Evolutionary conservation across 2,113 vertebrate genomes (phyloP).

Genomic region (Ammodytes dubius): DNA sequence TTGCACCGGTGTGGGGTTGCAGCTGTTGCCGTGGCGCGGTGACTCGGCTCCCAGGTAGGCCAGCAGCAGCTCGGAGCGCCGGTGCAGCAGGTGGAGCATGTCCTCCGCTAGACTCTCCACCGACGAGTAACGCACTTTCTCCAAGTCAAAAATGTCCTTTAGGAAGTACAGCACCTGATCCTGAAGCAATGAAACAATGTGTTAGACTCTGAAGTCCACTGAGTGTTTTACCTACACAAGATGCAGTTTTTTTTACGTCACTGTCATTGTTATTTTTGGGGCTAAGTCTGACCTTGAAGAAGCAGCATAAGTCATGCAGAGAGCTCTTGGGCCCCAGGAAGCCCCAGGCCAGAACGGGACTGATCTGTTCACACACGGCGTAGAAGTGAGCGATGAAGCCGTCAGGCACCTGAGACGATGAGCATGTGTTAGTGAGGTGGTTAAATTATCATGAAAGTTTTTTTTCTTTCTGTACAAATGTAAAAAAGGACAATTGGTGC

Average conservation of each 20-base stretch:
- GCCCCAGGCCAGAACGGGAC: slow-evolving; percentile 96
- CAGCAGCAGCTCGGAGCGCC: slow-evolving; percentile 89
- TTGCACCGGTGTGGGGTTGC: slow-evolving; percentile 61
- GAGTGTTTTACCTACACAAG: neutral
- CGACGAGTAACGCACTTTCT: slow-evolving; percentile 93
- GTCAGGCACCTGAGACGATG: slow-evolving; percentile 86
- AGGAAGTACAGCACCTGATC: slow-evolving; percentile 95
- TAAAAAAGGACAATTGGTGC: neutral
- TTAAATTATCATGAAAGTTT: too few relatives aligned
- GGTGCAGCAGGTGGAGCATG: slow-evolving; percentile 88
- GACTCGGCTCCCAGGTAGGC: slow-evolving; percentile 87
- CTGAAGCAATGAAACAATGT: slow-evolving; percentile 64
- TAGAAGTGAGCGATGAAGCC: slow-evolving; percentile 98
- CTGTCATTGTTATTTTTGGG: neutral
- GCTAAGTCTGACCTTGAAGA: slow-evolving; percentile 91
- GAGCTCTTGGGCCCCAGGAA: slow-evolving; percentile 95
- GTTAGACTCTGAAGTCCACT: too few relatives aligned
- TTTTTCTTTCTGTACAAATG: too few relatives aligned
- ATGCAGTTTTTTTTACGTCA: too few relatives aligned
- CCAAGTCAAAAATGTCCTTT: slow-evolving; percentile 97
- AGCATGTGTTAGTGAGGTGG: neutral
- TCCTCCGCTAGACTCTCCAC: slow-evolving; percentile 92
- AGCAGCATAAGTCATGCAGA: slow-evolving; percentile 94
- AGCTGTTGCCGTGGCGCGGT: slow-evolving; percentile 73
- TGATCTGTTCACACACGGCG: slow-evolving; percentile 94